Evolutionary conservation across 2,797 vertebrate species (phyloP).

Genomic region (Hybognathus amarus): DNA sequence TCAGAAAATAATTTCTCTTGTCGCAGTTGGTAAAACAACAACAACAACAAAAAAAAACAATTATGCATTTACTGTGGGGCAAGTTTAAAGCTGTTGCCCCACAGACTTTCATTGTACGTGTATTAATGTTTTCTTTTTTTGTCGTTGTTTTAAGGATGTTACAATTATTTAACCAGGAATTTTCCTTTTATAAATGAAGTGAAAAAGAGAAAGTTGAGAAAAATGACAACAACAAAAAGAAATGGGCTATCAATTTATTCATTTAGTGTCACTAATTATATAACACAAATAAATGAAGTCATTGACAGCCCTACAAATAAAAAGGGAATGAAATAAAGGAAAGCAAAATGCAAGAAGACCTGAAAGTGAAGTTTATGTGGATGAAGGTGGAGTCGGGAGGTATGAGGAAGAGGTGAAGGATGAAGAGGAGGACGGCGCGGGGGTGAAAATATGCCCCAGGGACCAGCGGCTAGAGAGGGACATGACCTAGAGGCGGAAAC

Average conservation of each 20-base stretch:
- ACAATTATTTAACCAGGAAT: neutral
- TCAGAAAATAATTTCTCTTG: neutral
- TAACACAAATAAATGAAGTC: neutral
- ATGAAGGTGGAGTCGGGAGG: conserved; percentile 80
- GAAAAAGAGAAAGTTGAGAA: neutral
- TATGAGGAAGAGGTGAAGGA: conserved; percentile 72
- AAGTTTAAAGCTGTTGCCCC: neutral
- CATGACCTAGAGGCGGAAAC: conserved; percentile 74
- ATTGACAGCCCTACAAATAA: conserved; percentile 35
- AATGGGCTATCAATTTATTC: neutral
- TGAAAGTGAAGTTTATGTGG: conserved; percentile 79
- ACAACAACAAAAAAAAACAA: neutral
- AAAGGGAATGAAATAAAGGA: conserved; percentile 62
- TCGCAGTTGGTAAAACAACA: neutral
- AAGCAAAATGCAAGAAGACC: conserved; percentile 75
- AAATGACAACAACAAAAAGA: neutral
- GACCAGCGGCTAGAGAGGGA: conserved; percentile 80
- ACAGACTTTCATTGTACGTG: neutral
- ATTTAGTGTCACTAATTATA: neutral
- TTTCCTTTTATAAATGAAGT: neutral
- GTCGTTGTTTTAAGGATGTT: neutral
- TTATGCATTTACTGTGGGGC: neutral
- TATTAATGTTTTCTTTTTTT: neutral
- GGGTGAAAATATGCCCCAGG: conserved; percentile 82
- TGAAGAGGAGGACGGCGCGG: conserved; percentile 82